Base-by-base conservation (phyloP, 2,888 invertebrate species). In the Dicycla oo region DNA sequence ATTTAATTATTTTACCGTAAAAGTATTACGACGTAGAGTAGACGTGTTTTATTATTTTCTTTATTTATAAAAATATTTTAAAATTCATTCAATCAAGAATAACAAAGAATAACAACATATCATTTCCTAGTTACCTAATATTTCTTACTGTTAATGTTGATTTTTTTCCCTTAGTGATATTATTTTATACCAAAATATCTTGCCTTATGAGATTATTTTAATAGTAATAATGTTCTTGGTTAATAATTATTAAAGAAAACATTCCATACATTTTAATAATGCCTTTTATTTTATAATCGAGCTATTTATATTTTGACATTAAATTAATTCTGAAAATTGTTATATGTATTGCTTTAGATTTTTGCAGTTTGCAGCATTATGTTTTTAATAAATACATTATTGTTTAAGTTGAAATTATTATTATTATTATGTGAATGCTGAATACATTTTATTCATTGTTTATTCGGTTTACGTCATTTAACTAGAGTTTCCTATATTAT, bases 71-170 rank as follows among this genome's bases (percentile, higher is more conserved):
- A 67, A 62, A 75, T 68, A 49, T 80, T 69, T 23, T 69, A 71
- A 76, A 53, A 73, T 63, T 79, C 66, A 67, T 79, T 72, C 86
- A 91, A 94, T 92, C 94, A 94, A 94, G 94, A 93, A 93, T 94
- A 93, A 91, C 88, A 88, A 91, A 92, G 94, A 95, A 94, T 94
- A 91, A 88, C 76, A 89, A 94, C 95, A 95, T 95, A 95, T 95
- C 95, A 94, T 89, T 88, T 85, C 75, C 80, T 85, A 86, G 82
- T 56, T 81, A 63, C 70, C 71, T 76, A 79, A 62, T 66, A 75
- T 73, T 72, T 73, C 38, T 73, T 78, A 73, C 13, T 75, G 67
- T 65, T 60, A 53, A 18, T 49, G 26, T 81, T 74, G 73, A 79
- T 62, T 63, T 57, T 58, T 53, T 54, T 69, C 58, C 26, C 38